phyloP scores from a whole-genome alignment of 2,888 invertebrate species.

The Pristionchus entomophagus region DNA sequence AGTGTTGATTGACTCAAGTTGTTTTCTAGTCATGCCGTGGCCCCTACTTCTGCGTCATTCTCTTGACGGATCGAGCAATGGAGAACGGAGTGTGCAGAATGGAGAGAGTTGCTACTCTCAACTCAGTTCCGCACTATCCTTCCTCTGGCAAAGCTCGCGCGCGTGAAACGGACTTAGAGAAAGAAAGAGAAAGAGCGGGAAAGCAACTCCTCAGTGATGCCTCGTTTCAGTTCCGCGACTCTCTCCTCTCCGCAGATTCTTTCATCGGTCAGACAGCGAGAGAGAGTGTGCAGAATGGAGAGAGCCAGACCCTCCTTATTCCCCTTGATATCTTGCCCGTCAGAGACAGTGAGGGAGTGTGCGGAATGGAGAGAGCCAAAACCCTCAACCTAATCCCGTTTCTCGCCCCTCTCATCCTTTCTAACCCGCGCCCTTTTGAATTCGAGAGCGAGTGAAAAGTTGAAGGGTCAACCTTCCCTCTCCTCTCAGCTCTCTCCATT shows the following conservation, averaged over 20 bases:
- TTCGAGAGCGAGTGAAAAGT: slow-evolving; percentile 16
- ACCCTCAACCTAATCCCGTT: slow-evolving; percentile 12
- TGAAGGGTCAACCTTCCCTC: slow-evolving; percentile 47
- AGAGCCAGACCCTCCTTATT: too few species aligned
- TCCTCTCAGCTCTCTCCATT: slow-evolving; percentile 44
- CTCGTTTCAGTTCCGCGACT: not conserved
- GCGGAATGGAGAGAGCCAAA: not conserved
- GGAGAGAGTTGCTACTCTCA: too few species aligned
- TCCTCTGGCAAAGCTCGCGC: not conserved
- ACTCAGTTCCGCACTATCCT: too few species aligned
- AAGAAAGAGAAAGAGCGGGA: not conserved
- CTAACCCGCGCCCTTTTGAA: slow-evolving; percentile 9
- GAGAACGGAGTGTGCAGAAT: too few species aligned
- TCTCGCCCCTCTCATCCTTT: not conserved
- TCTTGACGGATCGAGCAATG: too few species aligned
- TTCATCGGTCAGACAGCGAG: too few species aligned
- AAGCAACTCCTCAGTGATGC: not conserved
- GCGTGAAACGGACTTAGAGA: not conserved
- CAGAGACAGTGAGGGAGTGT: not conserved
- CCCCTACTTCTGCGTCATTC: too few species aligned
- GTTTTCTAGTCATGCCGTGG: too few species aligned
- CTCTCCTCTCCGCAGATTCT: not conserved
- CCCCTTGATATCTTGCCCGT: too few species aligned
- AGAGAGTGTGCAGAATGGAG: too few species aligned
- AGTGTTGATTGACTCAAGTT: too few species aligned